These are phyloP conservation scores for Bujurquina vittata DNA, from an alignment of 2,113 vertebrate genomes.

Conservation along the genomic window DNA sequence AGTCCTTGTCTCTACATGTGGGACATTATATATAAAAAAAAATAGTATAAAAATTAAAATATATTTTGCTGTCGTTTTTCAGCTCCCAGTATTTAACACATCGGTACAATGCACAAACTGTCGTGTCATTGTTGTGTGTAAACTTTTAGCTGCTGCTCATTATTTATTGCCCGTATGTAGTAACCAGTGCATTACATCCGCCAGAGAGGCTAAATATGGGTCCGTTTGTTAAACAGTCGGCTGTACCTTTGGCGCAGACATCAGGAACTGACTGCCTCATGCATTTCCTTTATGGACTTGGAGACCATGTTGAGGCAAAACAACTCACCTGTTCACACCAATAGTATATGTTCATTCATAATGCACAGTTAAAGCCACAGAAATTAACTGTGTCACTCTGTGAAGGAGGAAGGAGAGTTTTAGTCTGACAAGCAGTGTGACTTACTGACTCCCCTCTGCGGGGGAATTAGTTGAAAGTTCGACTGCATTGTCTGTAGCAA, in stretches of 20 bases:
- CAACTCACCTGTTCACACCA: neutral
- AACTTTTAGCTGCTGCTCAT: neutral
- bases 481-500: neutral
- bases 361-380: neutral
- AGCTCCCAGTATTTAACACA: neutral
- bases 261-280: neutral
- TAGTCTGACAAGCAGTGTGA: constrained; percentile 1
- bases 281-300: neutral
- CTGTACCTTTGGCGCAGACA: neutral
- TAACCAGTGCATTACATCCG: neutral
- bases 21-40: neutral
- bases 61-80: neutral
- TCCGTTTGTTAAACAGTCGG: neutral
- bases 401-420: neutral
- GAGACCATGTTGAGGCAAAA: neutral
- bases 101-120: neutral
- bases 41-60: no score
- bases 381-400: neutral
- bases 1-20: neutral
- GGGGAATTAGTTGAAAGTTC: constrained; percentile 3
- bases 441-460: neutral
- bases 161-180: neutral
- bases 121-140: neutral
- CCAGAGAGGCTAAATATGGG: neutral
- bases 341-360: neutral